phyloP scores from a whole-genome alignment of 1,140 invertebrate species.

The Euwallacea fornicatus region DNA sequence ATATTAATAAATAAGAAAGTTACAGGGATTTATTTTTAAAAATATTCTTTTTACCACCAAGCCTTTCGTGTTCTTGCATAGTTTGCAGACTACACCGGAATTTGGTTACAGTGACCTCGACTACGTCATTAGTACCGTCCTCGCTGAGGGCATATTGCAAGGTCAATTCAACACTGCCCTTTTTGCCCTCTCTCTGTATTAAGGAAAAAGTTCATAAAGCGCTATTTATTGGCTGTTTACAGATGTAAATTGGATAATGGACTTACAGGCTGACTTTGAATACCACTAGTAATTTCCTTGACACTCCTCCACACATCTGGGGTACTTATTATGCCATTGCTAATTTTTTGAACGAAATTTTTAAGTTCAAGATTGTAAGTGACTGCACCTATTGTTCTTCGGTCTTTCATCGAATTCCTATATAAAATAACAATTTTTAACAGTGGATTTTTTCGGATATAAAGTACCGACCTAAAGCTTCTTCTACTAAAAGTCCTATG shows the following conservation, averaged over 20 bases:
- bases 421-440: constrained; percentile 48
- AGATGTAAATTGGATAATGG: constrained; percentile 4
- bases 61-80: constrained; percentile 69
- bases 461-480: constrained; percentile 25
- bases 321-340: constrained; percentile 65
- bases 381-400: constrained; percentile 67
- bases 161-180: constrained; percentile 66
- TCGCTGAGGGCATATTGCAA: constrained; percentile 64
- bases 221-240: background rate
- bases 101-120: constrained; percentile 63
- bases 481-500: constrained; percentile 26
- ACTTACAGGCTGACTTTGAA: constrained; percentile 60
- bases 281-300: constrained; percentile 68
- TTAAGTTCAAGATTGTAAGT: constrained; percentile 71
- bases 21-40: background rate
- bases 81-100: constrained; percentile 66
- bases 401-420: constrained; percentile 62
- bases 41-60: constrained; percentile 58
- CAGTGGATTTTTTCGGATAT: constrained; percentile 39
- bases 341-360: constrained; percentile 66
- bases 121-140: constrained; percentile 61
- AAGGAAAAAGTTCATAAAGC: constrained; percentile 21
- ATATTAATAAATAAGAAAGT: background rate
- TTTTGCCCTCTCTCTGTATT: constrained; percentile 66
- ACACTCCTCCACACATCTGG: constrained; percentile 75